phyloP scores from a whole-genome alignment of 2,888 invertebrate species.

The Drosophila prolongata region DNA sequence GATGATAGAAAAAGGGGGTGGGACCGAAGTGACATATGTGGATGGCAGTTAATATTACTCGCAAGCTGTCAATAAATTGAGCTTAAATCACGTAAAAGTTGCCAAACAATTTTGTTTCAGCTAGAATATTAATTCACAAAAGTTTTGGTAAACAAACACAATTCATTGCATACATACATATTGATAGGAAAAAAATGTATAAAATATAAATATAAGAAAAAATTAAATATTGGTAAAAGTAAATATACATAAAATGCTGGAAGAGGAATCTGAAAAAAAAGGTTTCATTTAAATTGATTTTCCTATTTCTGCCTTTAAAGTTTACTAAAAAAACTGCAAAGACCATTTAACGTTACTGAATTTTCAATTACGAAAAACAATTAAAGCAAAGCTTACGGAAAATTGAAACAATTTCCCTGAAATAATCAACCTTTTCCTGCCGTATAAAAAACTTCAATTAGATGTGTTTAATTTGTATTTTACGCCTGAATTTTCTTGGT shows the following conservation, averaged over 20 bases:
- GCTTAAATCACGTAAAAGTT: conserved; percentile 42
- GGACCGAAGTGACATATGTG: conserved; percentile 42
- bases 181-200: neutral
- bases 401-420: conserved; percentile 10
- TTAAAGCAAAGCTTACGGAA: neutral
- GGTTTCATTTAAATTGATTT: too few relatives aligned
- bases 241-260: too few relatives aligned
- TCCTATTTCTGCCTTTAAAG: too few relatives aligned
- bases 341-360: too few relatives aligned
- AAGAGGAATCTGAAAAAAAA: too few relatives aligned
- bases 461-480: conserved; percentile 42
- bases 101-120: conserved; percentile 11
- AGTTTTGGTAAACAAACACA: conserved; percentile 23
- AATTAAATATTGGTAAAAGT: neutral
- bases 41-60: conserved; percentile 48
- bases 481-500: conserved; percentile 33
- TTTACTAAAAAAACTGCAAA: too few relatives aligned
- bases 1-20: conserved; percentile 7
- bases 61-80: conserved; percentile 47
- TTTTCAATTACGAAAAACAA: neutral
- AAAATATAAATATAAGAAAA: neutral
- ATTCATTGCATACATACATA: conserved; percentile 9
- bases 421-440: neutral
- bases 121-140: conserved; percentile 2
- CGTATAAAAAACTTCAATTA: conserved; percentile 8